These are phyloP conservation scores for Mus pahari DNA, from an alignment of 2,113 vertebrate species.

Conservation along the genomic window DNA sequence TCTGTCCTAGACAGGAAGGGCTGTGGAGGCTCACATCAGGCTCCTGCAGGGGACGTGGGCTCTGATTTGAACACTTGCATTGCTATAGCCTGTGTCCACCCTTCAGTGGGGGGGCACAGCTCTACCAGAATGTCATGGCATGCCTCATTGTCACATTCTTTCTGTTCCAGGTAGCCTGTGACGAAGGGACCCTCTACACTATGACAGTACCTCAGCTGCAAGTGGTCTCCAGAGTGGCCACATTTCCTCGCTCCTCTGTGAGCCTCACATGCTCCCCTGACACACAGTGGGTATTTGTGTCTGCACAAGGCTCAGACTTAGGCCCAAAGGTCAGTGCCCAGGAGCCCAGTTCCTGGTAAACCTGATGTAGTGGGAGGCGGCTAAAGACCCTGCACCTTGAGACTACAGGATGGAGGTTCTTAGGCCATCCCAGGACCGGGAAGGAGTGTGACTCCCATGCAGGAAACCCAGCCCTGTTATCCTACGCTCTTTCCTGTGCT, in stretches of 20 bases:
- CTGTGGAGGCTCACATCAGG: rapidly evolving
- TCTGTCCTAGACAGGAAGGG: not conserved
- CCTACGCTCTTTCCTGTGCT: not conserved
- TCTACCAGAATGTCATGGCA: not conserved
- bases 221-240: conserved; percentile 71
- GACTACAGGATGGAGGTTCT: not conserved
- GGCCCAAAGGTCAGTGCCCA: conserved; percentile 65
- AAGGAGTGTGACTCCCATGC: not conserved
- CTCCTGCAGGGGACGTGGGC: not conserved
- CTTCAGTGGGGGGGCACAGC: not conserved
- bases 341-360: not conserved
- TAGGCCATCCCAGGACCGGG: not conserved
- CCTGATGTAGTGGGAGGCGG: not conserved
- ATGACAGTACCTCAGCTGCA: conserved; percentile 81
- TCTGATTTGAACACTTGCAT: not conserved
- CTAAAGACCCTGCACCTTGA: not conserved
- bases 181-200: conserved; percentile 79
- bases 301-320: conserved; percentile 69
- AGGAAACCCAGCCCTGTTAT: not conserved
- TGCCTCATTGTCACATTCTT: not conserved
- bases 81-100: not conserved
- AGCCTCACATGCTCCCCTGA: conserved; percentile 85
- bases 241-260: conserved; percentile 78
- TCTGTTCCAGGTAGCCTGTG: conserved; percentile 82
- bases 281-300: conserved; percentile 83